phyloP scores from a whole-genome alignment of 2,888 invertebrate species.

The Eudasyphora cyanicolor region DNA sequence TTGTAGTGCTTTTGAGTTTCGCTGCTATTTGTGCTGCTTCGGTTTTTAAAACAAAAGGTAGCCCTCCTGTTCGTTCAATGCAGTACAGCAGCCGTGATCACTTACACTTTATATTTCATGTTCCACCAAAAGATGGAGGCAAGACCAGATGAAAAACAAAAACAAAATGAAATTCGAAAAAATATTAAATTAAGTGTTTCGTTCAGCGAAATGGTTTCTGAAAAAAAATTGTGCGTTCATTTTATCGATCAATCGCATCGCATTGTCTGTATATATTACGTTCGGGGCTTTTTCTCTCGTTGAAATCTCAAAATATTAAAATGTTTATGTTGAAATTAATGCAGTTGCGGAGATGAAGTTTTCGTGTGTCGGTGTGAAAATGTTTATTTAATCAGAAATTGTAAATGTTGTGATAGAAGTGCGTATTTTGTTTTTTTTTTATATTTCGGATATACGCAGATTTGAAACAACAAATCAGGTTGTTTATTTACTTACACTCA shows the following conservation, averaged over 20 bases:
- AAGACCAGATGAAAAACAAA: not conserved
- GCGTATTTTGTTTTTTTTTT: not conserved
- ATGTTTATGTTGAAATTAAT: constrained; percentile 10
- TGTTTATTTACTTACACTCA: not conserved
- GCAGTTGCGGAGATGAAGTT: not conserved
- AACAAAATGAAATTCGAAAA: constrained; percentile 10
- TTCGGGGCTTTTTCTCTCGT: constrained; percentile 5
- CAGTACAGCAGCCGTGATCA: constrained; percentile 6
- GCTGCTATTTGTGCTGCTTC: not conserved
- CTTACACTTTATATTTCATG: constrained; percentile 40
- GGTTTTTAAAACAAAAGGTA: constrained; percentile 27
- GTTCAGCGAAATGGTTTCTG: constrained; percentile 2
- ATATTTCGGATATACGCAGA: not conserved
- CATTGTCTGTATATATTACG: not conserved
- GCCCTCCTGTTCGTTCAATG: constrained; percentile 53
- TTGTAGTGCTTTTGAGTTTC: too few relatives aligned
- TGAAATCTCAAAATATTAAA: constrained; percentile 29
- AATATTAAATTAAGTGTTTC: constrained; percentile 8
- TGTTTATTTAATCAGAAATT: not conserved
- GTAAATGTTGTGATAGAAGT: not conserved
- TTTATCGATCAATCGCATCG: not conserved
- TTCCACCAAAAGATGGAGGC: constrained; percentile 16
- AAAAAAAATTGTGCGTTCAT: not conserved
- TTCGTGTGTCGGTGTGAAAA: not conserved
- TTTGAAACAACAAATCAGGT: not conserved